phyloP scores from a whole-genome alignment of 2,113 vertebrate species.

The Scytalopus superciliaris region DNA sequence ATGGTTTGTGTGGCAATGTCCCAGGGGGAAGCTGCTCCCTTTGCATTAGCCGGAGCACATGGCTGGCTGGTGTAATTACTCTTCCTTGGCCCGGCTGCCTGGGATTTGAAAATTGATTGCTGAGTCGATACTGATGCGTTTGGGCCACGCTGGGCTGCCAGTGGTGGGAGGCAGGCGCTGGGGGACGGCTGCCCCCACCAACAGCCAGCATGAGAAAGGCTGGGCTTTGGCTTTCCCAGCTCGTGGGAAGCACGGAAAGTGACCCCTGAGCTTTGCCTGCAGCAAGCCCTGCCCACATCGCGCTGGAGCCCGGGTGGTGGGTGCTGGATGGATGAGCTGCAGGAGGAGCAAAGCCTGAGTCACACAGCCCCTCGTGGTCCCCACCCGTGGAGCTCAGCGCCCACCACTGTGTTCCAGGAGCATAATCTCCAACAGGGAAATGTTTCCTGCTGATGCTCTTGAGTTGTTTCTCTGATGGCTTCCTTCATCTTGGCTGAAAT shows the following conservation, averaged over 20 bases:
- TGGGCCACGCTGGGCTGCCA: neutral
- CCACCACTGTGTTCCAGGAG: fast-evolving
- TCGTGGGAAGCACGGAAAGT: neutral
- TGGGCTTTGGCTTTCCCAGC: neutral
- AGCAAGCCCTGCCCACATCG: neutral
- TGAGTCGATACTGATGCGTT: neutral
- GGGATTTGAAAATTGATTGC: slow-evolving; percentile 45
- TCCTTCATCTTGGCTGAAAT: neutral
- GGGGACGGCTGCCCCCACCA: neutral
- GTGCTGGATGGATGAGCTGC: neutral
- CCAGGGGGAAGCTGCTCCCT: neutral
- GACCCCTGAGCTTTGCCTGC: neutral
- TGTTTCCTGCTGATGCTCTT: fast-evolving
- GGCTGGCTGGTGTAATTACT: neutral
- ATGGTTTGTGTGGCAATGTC: neutral
- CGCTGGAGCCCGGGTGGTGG: fast-evolving
- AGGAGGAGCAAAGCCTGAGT: neutral
- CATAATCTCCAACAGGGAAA: neutral
- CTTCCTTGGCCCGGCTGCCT: slow-evolving; percentile 25
- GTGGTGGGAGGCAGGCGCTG: fast-evolving
- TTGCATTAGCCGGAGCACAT: neutral
- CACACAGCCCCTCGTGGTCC: fast-evolving
- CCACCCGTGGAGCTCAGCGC: neutral
- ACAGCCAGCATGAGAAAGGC: fast-evolving
- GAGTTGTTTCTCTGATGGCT: fast-evolving